Conservation (phyloP, 2,888 invertebrate species). For the Athalia circularis region DNA sequence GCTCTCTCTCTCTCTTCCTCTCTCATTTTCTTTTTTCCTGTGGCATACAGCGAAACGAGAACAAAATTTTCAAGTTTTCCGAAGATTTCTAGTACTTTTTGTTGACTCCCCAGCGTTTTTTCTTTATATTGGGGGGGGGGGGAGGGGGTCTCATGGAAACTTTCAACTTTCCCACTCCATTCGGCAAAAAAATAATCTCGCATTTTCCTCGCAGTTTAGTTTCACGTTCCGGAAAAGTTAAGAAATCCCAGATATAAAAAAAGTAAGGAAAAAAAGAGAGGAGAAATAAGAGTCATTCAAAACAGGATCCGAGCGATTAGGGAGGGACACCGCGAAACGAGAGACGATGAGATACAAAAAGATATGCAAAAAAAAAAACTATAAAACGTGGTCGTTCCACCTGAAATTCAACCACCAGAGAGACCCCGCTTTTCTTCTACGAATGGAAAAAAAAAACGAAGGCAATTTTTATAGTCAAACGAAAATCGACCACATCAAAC, state of each 20-base stretch:
- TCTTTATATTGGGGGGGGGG: neutral
- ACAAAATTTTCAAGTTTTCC: conserved; percentile 16
- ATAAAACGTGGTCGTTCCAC: conserved; percentile 24
- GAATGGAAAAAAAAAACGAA: neutral
- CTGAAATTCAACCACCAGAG: conserved; percentile 15
- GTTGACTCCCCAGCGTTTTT: neutral
- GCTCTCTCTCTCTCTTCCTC: neutral
- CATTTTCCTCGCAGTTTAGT: conserved; percentile 26
- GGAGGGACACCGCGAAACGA: neutral
- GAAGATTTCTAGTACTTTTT: conserved; percentile 23
- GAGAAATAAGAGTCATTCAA: neutral
- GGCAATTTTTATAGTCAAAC: conserved; percentile 2
- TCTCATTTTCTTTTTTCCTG: neutral
- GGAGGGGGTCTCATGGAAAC: conserved; percentile 1
- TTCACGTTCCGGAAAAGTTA: conserved; percentile 18
- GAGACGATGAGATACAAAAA: conserved; percentile 7
- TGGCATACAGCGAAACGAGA: neutral
- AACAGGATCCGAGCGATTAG: conserved; percentile 27
- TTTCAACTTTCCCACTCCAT: conserved; percentile 9
- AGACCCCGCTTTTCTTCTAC: neutral
- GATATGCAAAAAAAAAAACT: conserved; percentile 9
- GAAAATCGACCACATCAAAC: neutral
- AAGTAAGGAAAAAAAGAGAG: neutral
- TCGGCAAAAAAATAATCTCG: neutral
- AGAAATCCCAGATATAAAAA: conserved; percentile 11